Evolutionary conservation across 2,888 invertebrate species (phyloP), one percentile per base, ranked within the genome.

Genomic region (Plutella xylostella): DNA sequence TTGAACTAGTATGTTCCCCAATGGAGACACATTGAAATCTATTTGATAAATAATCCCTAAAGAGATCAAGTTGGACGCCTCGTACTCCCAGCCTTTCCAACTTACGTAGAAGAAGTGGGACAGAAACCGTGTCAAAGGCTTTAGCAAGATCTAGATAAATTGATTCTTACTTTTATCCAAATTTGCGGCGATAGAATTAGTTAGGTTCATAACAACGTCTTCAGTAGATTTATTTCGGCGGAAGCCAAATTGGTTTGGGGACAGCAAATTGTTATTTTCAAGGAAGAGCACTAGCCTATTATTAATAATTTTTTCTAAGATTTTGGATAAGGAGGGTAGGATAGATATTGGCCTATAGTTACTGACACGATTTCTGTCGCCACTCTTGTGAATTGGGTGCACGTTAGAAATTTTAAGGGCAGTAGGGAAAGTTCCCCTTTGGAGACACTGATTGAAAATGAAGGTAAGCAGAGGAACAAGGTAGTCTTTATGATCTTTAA

Each of bases 61-160:
- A 50, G 38, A 48, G 45, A 12, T 49, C 15, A 0, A 48, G 22
- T 2, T 40, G 25, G 3, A 1, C 46, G 4, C 47, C 48, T 33
- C 52, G 45, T 2, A 54, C 37, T 7, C 48, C 48, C 3, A 38
- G 1, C 6, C n/a, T 15, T 30, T 46, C 44, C 18, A 46, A 4
- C 38, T 50, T 45, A 22, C n/a, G n/a, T 41, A 47, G 15, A 1
- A 48, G 21, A n/a, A 44, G 17, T 2, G 35, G 40, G 11, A 35
- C 48, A 28, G 28, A 28, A n/a, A 28, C 28, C 28, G 28, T 28
- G 28, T 28, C 28, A 33, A 51, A 53, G 1, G 51, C 51, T 25
- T 47, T 48, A 3, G 45, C 46, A 3, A 52, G 41, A n/a, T 50
- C 50, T 7, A 50, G 33, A 17, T 48, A 49, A 6, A 49, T 9